Conservation (phyloP, 2,113 vertebrate genomes). For the Silurus asotus region DNA sequence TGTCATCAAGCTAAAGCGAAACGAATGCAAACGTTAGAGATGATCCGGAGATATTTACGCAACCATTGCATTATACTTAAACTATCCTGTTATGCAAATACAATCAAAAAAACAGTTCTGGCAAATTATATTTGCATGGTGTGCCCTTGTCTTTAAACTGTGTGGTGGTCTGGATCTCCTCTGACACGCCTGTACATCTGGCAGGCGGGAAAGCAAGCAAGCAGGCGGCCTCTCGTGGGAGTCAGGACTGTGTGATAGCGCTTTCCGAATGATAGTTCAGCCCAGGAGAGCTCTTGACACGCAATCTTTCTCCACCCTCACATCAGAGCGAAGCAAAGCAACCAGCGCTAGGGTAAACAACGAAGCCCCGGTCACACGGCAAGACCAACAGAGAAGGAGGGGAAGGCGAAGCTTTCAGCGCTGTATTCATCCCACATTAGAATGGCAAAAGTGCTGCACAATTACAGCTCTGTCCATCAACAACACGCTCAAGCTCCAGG, state of each 20-base stretch:
- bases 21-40: not conserved
- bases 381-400: conserved; percentile 50
- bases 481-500: conserved; percentile 12
- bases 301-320: conserved; percentile 71
- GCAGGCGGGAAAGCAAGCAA: conserved; percentile 63
- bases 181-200: conserved; percentile 64
- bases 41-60: not conserved
- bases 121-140: conserved; percentile 24
- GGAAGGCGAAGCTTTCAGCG: conserved; percentile 22
- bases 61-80: not conserved
- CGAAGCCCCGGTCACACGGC: conserved; percentile 63
- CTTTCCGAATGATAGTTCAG: conserved; percentile 79
- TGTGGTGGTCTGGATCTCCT: conserved; percentile 53
- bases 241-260: conserved; percentile 75
- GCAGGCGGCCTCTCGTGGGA: conserved; percentile 66
- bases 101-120: not conserved
- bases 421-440: conserved; percentile 40
- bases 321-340: conserved; percentile 71
- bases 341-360: conserved; percentile 74
- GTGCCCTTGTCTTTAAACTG: conserved; percentile 20
- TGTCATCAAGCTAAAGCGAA: not conserved
- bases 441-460: conserved; percentile 36
- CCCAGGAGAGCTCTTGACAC: conserved; percentile 80
- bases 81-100: conserved; percentile 3
- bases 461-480: conserved; percentile 54